Evolutionary conservation across 2,113 vertebrate species (phyloP).

Genomic region (Puntigrus tetrazona): DNA sequence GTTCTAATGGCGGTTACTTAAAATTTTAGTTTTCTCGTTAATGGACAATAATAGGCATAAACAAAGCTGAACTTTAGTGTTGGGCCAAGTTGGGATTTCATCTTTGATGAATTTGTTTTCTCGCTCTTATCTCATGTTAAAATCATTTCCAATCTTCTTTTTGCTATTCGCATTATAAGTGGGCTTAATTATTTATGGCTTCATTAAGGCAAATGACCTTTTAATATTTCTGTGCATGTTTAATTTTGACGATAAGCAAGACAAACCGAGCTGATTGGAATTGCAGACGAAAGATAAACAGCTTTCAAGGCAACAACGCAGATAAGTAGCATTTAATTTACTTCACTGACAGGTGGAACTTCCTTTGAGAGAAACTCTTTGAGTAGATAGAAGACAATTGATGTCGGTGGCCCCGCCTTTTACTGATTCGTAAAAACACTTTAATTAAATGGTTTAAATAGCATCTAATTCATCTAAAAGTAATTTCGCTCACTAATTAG

Average conservation of each 20-base stretch:
- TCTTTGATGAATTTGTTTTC: neutral
- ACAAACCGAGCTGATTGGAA: conserved; percentile 4
- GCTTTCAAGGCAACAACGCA: conserved; percentile 25
- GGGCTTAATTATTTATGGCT: conserved; percentile 32
- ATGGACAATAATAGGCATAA: neutral
- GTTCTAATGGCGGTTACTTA: neutral
- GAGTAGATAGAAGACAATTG: conserved; percentile 35
- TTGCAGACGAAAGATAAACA: conserved; percentile 26
- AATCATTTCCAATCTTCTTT: neutral
- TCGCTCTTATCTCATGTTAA: conserved; percentile 5
- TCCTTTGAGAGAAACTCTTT: conserved; percentile 12
- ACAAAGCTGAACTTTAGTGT: neutral
- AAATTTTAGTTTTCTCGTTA: neutral
- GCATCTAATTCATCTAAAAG: conserved; percentile 28
- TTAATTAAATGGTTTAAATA: conserved; percentile 31
- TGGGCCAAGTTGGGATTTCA: neutral
- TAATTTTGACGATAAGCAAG: conserved; percentile 33
- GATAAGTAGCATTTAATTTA: conserved; percentile 39
- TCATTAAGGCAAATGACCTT: conserved; percentile 41
- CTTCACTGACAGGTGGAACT: conserved; percentile 13
- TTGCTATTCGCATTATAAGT: neutral
- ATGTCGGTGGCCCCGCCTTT: conserved; percentile 1
- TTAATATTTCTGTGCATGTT: conserved; percentile 32
- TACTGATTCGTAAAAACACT: conserved; percentile 28
- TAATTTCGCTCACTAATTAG: conserved; percentile 25